These are phyloP conservation scores for Buceros bicornis DNA, from an alignment of 2,797 vertebrate genomes.

Conservation along the genomic window DNA sequence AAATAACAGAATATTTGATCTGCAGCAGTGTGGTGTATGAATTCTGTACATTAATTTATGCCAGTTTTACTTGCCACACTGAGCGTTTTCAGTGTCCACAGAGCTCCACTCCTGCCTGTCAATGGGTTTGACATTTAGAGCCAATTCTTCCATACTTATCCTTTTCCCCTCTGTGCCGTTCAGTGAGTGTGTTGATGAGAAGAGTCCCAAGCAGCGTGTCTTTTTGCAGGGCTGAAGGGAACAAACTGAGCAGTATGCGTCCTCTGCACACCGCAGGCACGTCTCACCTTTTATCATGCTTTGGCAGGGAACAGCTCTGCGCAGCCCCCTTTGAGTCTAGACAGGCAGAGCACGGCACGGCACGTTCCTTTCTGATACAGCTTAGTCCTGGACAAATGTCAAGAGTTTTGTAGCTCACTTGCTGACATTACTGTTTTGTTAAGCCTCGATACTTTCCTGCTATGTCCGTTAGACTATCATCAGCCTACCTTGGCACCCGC, in stretches of 20 bases:
- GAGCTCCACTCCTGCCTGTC: background rate
- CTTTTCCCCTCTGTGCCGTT: background rate
- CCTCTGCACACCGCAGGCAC: accelerated
- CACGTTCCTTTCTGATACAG: background rate
- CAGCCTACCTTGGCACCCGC: background rate
- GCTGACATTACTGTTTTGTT: background rate
- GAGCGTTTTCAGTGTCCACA: background rate
- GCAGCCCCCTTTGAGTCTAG: background rate
- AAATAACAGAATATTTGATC: background rate
- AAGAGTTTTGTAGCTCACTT: background rate
- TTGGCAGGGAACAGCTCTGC: background rate
- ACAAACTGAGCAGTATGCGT: background rate
- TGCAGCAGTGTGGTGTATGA: background rate
- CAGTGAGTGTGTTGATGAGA: background rate
- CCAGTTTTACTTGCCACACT: background rate
- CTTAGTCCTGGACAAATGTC: background rate
- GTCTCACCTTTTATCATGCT: background rate
- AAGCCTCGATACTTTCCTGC: background rate
- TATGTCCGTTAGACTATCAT: background rate
- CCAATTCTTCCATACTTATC: background rate
- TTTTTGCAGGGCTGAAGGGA: background rate
- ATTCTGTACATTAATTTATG: background rate
- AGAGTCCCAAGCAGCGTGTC: background rate
- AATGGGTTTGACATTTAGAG: background rate
- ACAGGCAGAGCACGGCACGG: accelerated